phyloP scores from a whole-genome alignment of 2,797 vertebrate species.

The Loris lydekkerianus region DNA sequence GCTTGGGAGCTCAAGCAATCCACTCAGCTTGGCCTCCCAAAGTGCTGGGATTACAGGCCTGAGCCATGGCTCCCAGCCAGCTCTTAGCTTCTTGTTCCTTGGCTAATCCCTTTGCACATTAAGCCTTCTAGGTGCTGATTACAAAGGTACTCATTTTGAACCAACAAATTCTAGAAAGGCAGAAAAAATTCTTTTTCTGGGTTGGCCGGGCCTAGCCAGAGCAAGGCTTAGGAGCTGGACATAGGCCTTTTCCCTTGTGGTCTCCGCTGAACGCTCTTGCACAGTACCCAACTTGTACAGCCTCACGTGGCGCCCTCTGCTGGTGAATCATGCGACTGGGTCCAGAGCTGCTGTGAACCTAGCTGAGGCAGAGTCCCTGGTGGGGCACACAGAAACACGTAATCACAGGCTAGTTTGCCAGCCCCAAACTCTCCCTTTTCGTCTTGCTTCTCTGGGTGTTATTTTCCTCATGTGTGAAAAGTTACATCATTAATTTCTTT shows the following conservation, averaged over 20 bases:
- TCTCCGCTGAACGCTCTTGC: neutral
- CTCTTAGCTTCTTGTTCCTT: neutral
- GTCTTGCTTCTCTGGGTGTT: neutral
- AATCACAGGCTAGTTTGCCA: neutral
- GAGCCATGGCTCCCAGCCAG: no score
- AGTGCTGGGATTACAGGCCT: no score
- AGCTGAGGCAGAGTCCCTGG: neutral
- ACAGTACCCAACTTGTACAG: neutral
- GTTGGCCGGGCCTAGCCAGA: neutral
- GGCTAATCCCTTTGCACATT: neutral
- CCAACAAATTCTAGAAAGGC: neutral
- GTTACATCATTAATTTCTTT: neutral
- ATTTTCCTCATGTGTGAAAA: neutral
- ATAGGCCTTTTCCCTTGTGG: neutral
- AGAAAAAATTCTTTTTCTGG: neutral
- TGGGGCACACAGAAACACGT: fast-evolving
- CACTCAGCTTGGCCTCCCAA: no score
- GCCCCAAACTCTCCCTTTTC: neutral
- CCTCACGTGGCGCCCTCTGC: neutral
- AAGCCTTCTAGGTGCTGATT: neutral
- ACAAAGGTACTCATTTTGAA: neutral
- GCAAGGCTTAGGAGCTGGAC: neutral
- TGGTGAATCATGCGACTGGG: fast-evolving
- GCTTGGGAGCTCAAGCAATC: no score
- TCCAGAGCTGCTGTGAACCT: neutral